Conservation (phyloP, 2,113 vertebrate species). For the Puma concolor region DNA sequence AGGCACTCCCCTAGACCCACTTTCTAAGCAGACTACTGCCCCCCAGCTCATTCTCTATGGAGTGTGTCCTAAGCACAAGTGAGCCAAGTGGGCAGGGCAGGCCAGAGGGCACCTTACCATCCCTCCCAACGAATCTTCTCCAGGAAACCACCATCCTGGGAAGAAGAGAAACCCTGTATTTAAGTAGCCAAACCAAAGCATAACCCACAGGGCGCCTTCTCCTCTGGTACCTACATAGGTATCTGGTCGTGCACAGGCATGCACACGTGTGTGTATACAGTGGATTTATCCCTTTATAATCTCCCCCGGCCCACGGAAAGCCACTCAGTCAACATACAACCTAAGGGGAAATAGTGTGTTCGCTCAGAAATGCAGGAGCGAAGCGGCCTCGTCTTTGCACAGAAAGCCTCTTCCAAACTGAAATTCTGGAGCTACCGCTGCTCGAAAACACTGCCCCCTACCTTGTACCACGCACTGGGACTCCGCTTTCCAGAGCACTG, state of each 20-base stretch:
- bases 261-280: too few relatives aligned
- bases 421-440: not conserved
- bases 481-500: not conserved
- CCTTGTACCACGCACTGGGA: too few relatives aligned
- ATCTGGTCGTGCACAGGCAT: not conserved
- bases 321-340: not conserved
- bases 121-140: too few relatives aligned
- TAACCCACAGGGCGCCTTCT: not conserved
- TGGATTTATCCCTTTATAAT: not conserved
- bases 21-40: not conserved
- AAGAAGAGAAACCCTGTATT: not conserved
- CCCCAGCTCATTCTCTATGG: not conserved
- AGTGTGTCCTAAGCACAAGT: not conserved
- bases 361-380: rapidly evolving
- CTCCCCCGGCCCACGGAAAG: not conserved
- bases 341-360: rapidly evolving
- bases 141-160: not conserved
- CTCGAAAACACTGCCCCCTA: not conserved
- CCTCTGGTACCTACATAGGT: not conserved
- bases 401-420: not conserved
- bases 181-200: not conserved
- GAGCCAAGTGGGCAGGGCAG: too few relatives aligned
- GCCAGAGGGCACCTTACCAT: not conserved
- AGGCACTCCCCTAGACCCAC: too few relatives aligned
- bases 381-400: not conserved